phyloP scores from a whole-genome alignment of 92 coral and sea anemone species.

The Montipora capitata region DNA sequence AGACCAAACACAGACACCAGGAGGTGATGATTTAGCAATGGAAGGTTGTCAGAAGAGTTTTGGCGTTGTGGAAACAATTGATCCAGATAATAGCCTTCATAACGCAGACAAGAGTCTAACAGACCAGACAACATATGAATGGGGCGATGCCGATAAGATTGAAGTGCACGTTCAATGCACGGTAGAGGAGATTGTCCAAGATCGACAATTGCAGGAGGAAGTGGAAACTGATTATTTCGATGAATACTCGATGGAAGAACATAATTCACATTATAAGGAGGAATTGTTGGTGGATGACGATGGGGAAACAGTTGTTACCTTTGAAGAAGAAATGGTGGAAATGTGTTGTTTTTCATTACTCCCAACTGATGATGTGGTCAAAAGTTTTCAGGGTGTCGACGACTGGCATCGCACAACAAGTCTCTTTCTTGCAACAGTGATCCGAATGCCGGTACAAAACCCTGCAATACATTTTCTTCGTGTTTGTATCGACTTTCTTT shows the following conservation, averaged over 20 bases:
- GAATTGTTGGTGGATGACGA: not conserved
- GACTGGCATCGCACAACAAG: constrained; percentile 78
- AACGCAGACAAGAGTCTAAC: not conserved
- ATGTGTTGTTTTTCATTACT: constrained; percentile 79
- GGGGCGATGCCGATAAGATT: not conserved
- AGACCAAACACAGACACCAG: constrained; percentile 21
- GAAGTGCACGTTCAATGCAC: not conserved
- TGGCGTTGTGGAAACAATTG: not conserved
- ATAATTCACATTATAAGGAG: not conserved
- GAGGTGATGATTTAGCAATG: not conserved
- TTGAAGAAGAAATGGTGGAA: constrained; percentile 69
- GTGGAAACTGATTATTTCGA: not conserved
- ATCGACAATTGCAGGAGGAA: not conserved
- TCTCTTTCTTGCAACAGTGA: constrained; percentile 81
- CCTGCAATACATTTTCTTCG: constrained; percentile 87
- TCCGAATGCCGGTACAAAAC: constrained; percentile 57
- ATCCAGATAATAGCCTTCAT: not conserved
- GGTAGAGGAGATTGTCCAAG: not conserved
- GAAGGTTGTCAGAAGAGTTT: not conserved
- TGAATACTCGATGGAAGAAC: not conserved
- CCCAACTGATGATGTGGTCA: constrained; percentile 73
- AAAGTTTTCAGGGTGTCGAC: constrained; percentile 59
- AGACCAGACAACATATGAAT: not conserved
- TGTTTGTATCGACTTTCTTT: constrained; percentile 90
- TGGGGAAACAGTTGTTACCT: not conserved